Base-by-base conservation (phyloP, 2,797 vertebrate species). In the Scolopax rusticola region DNA sequence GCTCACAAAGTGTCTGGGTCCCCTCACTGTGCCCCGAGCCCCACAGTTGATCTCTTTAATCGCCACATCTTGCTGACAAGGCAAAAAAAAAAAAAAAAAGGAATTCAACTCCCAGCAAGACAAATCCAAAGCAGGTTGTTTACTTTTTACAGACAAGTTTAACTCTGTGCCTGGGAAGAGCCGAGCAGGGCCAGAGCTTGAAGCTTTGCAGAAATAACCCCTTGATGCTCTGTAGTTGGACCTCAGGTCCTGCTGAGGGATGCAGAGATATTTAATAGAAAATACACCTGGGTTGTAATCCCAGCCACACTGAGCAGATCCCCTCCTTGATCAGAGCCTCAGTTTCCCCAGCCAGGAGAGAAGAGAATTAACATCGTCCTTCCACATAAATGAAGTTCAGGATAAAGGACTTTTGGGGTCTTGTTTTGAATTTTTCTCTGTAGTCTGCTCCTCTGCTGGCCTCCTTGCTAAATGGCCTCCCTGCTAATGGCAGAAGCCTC, bases 61-160 rank as follows among this genome's bases (percentile, higher is more conserved):
- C 91, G 0, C 59, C 41, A 47, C 77, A 68, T 80, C 93, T 92
- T 16, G 1, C 77, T 41, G 88, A 93, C 53, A 82, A 79, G 93
- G 74, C 54, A 77, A 51, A 48, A 77, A 16, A 41, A 17, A 41
- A 21, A 47, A 47, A 47, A 43, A 43, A 51, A 93, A 87, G 51
- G 15, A 89, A 87, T 89, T 91, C 71, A 20, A 10, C 51, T 89
- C 87, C 80, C 85, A 94, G 93, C 51, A 45, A 83, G 86, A 80
- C 63, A 95, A 88, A 76, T 50, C 90, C 68, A 7, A 36, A 74
- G 70, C 91, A 77, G 70, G 67, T 41, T 93, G 90, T 81, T 91
- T 88, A 45, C 92, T 95, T 92, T 69, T 80, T 84, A 4, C 70
- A 73, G 89, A 84, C 63, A 56, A 75, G 36, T 89, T 41, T 0